These are phyloP conservation scores for Rhagoletis pomonella DNA, from an alignment of 1,140 invertebrate genomes.

Conservation along the genomic window DNA sequence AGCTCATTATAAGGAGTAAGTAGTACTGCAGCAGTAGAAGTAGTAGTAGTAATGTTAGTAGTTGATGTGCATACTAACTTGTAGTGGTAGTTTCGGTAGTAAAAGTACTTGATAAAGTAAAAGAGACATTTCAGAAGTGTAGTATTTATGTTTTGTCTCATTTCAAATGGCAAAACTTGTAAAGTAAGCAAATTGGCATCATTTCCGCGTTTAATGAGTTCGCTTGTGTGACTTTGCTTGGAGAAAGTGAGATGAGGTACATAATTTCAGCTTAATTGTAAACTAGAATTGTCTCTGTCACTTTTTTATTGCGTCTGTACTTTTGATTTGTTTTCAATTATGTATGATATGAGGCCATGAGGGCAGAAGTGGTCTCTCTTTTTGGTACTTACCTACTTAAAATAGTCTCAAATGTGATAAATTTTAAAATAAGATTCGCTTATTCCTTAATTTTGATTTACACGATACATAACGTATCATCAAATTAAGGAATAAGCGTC, in stretches of 20 bases:
- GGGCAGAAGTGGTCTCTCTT: no score
- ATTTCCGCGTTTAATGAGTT: slow-evolving; percentile 11
- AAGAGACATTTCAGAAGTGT: background rate
- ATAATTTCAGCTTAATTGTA: background rate
- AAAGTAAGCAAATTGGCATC: slow-evolving; percentile 28
- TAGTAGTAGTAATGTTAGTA: background rate
- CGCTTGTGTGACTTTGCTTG: background rate
- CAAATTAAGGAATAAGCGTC: no score
- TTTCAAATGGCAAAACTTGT: background rate
- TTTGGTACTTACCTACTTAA: no score
- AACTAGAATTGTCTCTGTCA: background rate
- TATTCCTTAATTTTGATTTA: no score
- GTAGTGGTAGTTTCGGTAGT: background rate
- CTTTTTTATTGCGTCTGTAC: no score
- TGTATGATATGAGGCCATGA: no score
- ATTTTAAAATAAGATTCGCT: no score
- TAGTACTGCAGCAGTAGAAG: background rate
- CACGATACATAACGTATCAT: no score
- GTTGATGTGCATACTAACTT: background rate
- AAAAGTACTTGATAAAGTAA: background rate
- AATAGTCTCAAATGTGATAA: no score
- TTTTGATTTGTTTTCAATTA: background rate
- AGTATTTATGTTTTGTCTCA: background rate
- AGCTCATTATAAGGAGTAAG: slow-evolving; percentile 2
- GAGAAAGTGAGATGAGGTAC: background rate